Base-by-base conservation (phyloP, 2,888 invertebrate genomes). In the Ommatoiulus sabulosus region DNA sequence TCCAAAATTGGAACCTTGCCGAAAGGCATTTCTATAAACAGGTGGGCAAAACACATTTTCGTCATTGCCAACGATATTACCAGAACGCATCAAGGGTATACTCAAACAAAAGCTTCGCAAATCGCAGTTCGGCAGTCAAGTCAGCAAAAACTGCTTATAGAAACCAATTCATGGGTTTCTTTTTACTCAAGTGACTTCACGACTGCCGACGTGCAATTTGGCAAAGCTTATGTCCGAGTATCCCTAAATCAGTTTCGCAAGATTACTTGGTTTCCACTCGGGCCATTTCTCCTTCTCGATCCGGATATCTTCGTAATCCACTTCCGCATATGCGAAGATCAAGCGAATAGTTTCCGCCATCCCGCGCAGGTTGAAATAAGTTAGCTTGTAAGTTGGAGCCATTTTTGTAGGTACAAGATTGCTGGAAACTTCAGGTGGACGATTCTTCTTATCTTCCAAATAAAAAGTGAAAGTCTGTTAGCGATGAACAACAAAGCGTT, bases 311-410 rank as follows among this genome's bases (percentile, higher is more conserved):
- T 93, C 93, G 90, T 92, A 93, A 17, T 92, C 91, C 43, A 91
- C 91, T 3, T 92, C 92, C 8, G 91, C 91, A 43, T 93, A 92
- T 48, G 91, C 91, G 44, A 93, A 89, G 35, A 93, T 86, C 84
- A 91, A 92, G 12, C 93, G 91, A 46, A 20, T 86, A 91, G 94
- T 93, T 91, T 94, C 94, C 46, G 94, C 94, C 80, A 94, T 92
- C 8, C 94, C 94, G 87, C 94, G 93, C 12, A 93, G 46, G 89
- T 93, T 92, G 90, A 93, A 93, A 90, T 93, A 93, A 15, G 92
- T 93, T 63, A 93, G 90, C 89, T 92, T 93, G 91, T 93, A 93
- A 48, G 90, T 90, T 35, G 89, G 89, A 44, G 89, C 15, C 89
- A 89, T 88, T 85, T 86, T 87, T n/a, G n/a, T 35, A 35, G 2